phyloP scores from a whole-genome alignment of 2,888 invertebrate species.

The Junonia oenone region DNA sequence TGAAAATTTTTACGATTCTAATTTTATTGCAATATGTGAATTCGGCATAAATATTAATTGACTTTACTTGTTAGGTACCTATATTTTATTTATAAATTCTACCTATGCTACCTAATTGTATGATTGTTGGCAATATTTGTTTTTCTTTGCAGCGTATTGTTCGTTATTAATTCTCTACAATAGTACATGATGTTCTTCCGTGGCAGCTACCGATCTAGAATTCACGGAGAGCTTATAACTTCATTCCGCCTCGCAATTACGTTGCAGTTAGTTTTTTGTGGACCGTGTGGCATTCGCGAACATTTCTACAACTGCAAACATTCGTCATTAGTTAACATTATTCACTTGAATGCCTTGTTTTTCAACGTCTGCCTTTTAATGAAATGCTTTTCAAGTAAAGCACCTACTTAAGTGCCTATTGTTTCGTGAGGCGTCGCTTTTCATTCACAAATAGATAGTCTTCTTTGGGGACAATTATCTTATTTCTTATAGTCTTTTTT shows the following conservation, averaged over 20 bases:
- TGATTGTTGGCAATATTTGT: no score
- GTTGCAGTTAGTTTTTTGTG: slow-evolving; percentile 49
- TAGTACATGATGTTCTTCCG: slow-evolving; percentile 19
- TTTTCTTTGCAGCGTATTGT: no score
- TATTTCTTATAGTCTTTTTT: background rate
- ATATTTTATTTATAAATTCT: no score
- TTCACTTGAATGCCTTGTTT: slow-evolving; percentile 56
- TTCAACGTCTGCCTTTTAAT: slow-evolving; percentile 60
- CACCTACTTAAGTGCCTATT: slow-evolving; percentile 32
- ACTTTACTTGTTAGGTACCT: no score
- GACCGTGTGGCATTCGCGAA: slow-evolving; percentile 46
- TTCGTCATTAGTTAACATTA: slow-evolving; percentile 65
- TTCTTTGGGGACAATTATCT: slow-evolving; percentile 19
- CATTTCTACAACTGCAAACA: slow-evolving; percentile 57
- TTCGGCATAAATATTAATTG: no score
- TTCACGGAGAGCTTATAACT: slow-evolving; percentile 48
- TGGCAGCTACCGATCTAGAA: slow-evolving; percentile 20
- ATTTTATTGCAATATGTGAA: no score
- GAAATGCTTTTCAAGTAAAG: slow-evolving; percentile 39
- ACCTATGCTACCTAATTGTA: no score
- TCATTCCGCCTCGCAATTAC: slow-evolving; percentile 58
- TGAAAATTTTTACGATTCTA: no score
- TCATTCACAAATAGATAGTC: slow-evolving; percentile 28
- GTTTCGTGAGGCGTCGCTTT: slow-evolving; percentile 31
- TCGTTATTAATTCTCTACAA: slow-evolving; percentile 12